Base-by-base conservation (phyloP, 1,140 invertebrate species). In the Ctenoplectra terminalis region DNA sequence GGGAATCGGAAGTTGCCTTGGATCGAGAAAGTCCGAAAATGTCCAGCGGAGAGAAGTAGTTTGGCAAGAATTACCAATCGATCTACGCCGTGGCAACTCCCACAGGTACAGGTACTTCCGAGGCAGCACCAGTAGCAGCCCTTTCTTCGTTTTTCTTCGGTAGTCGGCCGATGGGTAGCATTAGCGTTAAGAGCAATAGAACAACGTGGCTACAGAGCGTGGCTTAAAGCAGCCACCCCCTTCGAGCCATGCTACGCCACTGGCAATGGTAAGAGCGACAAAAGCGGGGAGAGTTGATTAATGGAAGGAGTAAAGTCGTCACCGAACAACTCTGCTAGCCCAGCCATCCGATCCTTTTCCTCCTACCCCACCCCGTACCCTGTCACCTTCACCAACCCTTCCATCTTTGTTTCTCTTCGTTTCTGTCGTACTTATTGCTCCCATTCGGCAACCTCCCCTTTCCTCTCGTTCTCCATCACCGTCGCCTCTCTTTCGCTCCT, bases 281-380 rank as follows among this genome's bases (percentile, higher is more conserved):
- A 90, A 90, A 90, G 89, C 85, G 84, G 76, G 81, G 85, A 90
- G 87, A 88, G 77, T 92, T 92, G 91, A 92, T 92, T 92, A 91
- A 92, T 92, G 91, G 87, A 89, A 88, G 85, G 86, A 90, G 90
- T 90, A 90, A 90, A 90, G 89, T 91, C 87, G 89, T 90, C 91
- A 90, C 87, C 83, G 81, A 91, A 88, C 85, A 87, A 88, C 79
- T 70, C 76, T 69, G 81, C 34, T 72, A 84, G 58, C 85, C 81
- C 26, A 76, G 67, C 75, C 84, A 82, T 75, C 63, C 81, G 76
- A 82, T 80, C 64, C 71, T 66, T 78, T 54, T 76, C 81, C 29
- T 15, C 9, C 56, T 67, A 48, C 52, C 58, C 34, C n/a, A n/a
- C n/a, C n/a, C n/a, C n/a, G n/a, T 4, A 31, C 23, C 26, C 54